Base-by-base conservation (phyloP, 2,888 invertebrate genomes). In the Epinotia bilunana region DNA sequence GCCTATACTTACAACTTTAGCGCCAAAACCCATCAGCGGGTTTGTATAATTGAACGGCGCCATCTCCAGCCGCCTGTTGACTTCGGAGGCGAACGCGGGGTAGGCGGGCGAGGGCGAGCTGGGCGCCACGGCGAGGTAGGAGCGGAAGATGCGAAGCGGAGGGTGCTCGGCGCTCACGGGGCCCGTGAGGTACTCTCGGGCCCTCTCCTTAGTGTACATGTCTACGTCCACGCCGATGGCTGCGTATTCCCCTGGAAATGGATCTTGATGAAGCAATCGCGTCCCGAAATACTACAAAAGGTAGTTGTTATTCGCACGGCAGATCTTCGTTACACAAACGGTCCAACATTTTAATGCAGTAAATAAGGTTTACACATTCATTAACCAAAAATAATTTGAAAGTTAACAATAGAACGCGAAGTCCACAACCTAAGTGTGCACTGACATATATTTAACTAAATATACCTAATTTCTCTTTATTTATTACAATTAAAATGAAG, bases 141-240 rank as follows among this genome's bases (percentile, higher is more conserved):
- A 97, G 64, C 96, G 95, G 87, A 97, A 98, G 0, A 98, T 98
- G 69, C 94, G 93, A 61, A 96, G 91, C 0, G 95, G 91, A 64
- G 96, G 94, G 0, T 92, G 91, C 77, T 95, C 95, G 77, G 96
- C 96, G 69, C 95, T 94, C 53, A 98, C 91, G 3, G 97, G 95
- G 13, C 97, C 98, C 69, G 96, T 95, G 33, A 98, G 94, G 90
- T 98, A 98, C 80, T 96, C 96, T 65, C 96, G 95, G 0, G 98
- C 98, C 76, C 96, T 95, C 28, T 95, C 94, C 2, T 95, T 91
- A 83, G 98, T 97, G 90, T 98, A 99, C 83, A 98, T 97, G 80
- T 98, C 98, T 16, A 98, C 96, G 84, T 98, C 97, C 7, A 99
- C 97, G 6, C 99, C 99, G 28, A 99, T 96, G 1, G 98, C 98